These are phyloP conservation scores for Drosophila littoralis DNA, from an alignment of 1,140 invertebrate genomes.

Conservation along the genomic window DNA sequence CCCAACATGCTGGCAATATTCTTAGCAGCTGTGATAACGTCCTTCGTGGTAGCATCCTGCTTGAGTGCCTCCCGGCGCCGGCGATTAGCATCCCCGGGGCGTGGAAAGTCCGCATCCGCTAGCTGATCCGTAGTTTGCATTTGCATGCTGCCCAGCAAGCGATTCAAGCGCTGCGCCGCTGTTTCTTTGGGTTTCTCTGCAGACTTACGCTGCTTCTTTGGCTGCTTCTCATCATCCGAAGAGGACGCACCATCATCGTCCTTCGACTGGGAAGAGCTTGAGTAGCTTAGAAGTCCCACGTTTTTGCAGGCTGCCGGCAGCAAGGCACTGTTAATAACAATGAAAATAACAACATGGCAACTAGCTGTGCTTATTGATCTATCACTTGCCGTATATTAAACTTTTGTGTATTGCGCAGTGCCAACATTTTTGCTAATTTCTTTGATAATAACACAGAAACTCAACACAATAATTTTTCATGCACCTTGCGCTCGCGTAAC, in stretches of 20 bases:
- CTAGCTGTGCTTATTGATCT: background rate
- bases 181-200: slow-evolving; percentile 45
- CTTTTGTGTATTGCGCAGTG: slow-evolving; percentile 43
- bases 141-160: slow-evolving; percentile 72
- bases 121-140: slow-evolving; percentile 63
- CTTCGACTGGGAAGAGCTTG: slow-evolving; percentile 60
- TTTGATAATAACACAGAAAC: slow-evolving; percentile 59
- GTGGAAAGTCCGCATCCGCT: slow-evolving; percentile 52
- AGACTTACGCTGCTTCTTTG: slow-evolving; percentile 46
- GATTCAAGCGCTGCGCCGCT: slow-evolving; percentile 70
- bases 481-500: slow-evolving; percentile 65
- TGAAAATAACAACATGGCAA: background rate
- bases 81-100: slow-evolving; percentile 68
- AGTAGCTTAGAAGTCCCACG: slow-evolving; percentile 51
- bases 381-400: slow-evolving; percentile 41
- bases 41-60: slow-evolving; percentile 56
- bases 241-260: slow-evolving; percentile 67
- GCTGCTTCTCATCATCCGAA: slow-evolving; percentile 68
- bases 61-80: slow-evolving; percentile 59
- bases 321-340: slow-evolving; percentile 35
- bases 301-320: slow-evolving; percentile 63
- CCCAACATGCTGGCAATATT: slow-evolving; percentile 89
- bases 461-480: slow-evolving; percentile 19
- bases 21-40: slow-evolving; percentile 87
- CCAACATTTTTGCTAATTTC: slow-evolving; percentile 54